Evolutionary conservation across 2,797 vertebrate species (phyloP).

Genomic region (Pteronotus mesoamericanus): DNA sequence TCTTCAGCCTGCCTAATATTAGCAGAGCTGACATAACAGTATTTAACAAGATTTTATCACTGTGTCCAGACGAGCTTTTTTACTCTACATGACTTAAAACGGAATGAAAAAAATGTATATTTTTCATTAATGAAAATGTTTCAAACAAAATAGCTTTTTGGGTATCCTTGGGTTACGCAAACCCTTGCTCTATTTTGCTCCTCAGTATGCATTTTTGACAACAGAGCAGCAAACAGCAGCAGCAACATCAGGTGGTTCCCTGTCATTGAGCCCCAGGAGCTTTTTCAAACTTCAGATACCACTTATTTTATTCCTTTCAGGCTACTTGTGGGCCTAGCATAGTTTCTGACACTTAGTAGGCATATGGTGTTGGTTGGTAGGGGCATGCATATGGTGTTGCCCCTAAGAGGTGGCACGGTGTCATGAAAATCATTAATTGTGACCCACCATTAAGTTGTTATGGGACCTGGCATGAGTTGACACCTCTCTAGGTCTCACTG

Average conservation of each 20-base stretch:
- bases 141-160: constrained; percentile 14
- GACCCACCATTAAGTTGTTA: background rate
- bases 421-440: background rate
- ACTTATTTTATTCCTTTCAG: background rate
- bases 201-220: background rate
- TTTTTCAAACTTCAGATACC: background rate
- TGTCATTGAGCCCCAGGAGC: background rate
- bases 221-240: background rate
- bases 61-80: background rate
- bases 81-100: background rate
- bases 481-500: background rate
- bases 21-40: background rate
- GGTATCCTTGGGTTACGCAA: background rate
- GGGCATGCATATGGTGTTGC: background rate
- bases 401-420: background rate
- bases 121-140: constrained; percentile 5
- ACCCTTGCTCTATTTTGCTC: background rate
- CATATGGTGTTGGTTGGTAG: background rate
- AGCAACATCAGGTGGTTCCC: background rate
- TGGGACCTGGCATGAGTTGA: background rate
- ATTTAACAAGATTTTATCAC: background rate
- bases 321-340: background rate
- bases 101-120: background rate
- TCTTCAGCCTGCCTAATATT: background rate
- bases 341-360: background rate